phyloP scores from a whole-genome alignment of 2,888 invertebrate genomes.

The Aspidapion aeneum region DNA sequence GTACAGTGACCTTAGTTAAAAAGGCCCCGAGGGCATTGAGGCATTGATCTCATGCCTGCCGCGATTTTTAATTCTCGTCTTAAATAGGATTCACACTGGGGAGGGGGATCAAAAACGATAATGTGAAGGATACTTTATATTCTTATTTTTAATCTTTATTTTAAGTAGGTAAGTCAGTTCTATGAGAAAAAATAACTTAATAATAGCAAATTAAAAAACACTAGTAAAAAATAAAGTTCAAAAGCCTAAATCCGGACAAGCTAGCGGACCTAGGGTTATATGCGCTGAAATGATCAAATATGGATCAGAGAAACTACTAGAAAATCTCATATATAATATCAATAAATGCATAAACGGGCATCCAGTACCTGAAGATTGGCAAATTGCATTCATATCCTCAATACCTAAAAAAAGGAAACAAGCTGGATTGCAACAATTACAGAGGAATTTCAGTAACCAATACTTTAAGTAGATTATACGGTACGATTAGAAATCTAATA shows the following conservation, averaged over 20 bases:
- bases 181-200: too few relatives aligned
- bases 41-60: slow-evolving; percentile 19
- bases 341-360: neutral
- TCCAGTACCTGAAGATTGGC: neutral
- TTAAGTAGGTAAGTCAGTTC: too few relatives aligned
- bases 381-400: neutral
- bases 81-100: neutral
- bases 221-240: neutral
- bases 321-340: neutral
- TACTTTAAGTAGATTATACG: neutral
- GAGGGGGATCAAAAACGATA: too few relatives aligned
- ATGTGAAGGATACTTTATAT: too few relatives aligned
- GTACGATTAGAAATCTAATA: too few relatives aligned
- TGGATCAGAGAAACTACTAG: neutral
- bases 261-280: neutral
- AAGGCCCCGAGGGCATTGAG: too few relatives aligned
- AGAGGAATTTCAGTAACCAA: neutral
- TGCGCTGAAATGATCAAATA: neutral
- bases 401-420: neutral
- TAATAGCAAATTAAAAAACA: too few relatives aligned
- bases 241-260: neutral
- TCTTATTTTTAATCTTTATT: too few relatives aligned
- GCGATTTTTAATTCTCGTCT: neutral
- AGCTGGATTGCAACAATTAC: neutral
- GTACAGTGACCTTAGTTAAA: too few relatives aligned